Evolutionary conservation across 2,113 vertebrate species (phyloP), one percentile per base, ranked within the genome.

Genomic region (Phoenicopterus ruber): DNA sequence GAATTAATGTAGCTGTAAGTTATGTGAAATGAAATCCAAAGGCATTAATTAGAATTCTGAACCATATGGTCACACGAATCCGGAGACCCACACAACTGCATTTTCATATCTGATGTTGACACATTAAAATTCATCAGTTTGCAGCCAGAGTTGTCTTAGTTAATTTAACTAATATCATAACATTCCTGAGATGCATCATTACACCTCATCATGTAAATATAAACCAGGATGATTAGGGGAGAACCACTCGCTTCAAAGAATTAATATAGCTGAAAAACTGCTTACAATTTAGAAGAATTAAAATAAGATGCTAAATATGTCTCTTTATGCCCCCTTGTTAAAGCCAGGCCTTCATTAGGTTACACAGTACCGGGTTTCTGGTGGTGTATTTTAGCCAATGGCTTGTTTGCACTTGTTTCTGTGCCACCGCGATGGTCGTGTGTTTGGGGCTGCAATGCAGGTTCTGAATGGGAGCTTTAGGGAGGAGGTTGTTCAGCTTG

Each of bases 51-150:
- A 94, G 83, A 82, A 95, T 96, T 96, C 93, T 16, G 24, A 96
- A 94, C 93, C 88, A 84, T 94, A 96, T 94, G 87, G 91, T 94
- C 91, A 88, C 8, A 6, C 9, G 13, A 95, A 95, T 97, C 74
- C 4, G 11, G 86, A 94, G 90, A 95, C 62, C 57, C 73, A 70
- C 40, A 82, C 57, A 94, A 91, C 94, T 90, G 46, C 49, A 62
- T 95, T 95, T 90, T 96, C 34, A 6, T 95, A 91, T 96, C 91
- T 83, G 82, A 96, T 90, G 82, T 94, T 93, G 82, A 93, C 86
- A 94, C 82, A 92, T 97, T 94, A 96, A 93, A 96, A 94, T 95
- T 96, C 89, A 94, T 96, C 93, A 86, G 82, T 93, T 97, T 96
- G 85, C 91, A 96, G 90, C 74, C 80, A 82, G 87, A 96, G 88